These are phyloP conservation scores for Drosophila stalkeri DNA, from an alignment of 2,888 invertebrate genomes.

Conservation along the genomic window DNA sequence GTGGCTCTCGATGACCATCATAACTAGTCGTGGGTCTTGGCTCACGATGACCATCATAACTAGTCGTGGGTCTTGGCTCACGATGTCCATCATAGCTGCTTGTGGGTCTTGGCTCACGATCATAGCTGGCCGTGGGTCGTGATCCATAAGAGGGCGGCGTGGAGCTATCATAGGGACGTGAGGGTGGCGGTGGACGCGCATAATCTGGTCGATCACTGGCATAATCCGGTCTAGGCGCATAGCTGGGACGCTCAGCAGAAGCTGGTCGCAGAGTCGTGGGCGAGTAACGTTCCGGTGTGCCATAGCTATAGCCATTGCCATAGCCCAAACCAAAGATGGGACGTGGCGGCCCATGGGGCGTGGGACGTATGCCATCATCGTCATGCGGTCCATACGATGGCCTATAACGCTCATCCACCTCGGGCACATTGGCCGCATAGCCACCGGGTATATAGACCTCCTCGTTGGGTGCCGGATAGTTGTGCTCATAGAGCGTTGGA, in stretches of 20 bases:
- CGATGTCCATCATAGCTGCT: constrained; percentile 55
- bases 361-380: constrained; percentile 57
- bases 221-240: constrained; percentile 68
- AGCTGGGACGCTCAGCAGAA: constrained; percentile 62
- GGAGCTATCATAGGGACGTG: constrained; percentile 63
- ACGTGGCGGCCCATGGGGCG: constrained; percentile 77
- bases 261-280: constrained; percentile 70
- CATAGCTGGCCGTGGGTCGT: constrained; percentile 33
- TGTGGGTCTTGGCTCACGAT: constrained; percentile 45
- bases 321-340: constrained; percentile 84
- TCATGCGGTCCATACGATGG: constrained; percentile 64
- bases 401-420: constrained; percentile 81
- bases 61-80: constrained; percentile 46
- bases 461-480: constrained; percentile 84
- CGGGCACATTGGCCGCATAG: constrained; percentile 84
- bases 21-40: constrained; percentile 48
- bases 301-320: constrained; percentile 84
- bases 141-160: constrained; percentile 56
- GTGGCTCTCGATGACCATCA: constrained; percentile 55
- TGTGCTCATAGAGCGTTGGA: constrained; percentile 84
- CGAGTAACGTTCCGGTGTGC: constrained; percentile 80
- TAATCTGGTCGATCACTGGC: constrained; percentile 60
- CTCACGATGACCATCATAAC: constrained; percentile 20
- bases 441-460: constrained; percentile 83
- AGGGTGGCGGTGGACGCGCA: constrained; percentile 36